A percentile compares a stretch with the other conserved stretches of the same genome.
Conservation (phyloP, 1,140 invertebrate genomes). For the Sarcophaga bullata region DNA sequence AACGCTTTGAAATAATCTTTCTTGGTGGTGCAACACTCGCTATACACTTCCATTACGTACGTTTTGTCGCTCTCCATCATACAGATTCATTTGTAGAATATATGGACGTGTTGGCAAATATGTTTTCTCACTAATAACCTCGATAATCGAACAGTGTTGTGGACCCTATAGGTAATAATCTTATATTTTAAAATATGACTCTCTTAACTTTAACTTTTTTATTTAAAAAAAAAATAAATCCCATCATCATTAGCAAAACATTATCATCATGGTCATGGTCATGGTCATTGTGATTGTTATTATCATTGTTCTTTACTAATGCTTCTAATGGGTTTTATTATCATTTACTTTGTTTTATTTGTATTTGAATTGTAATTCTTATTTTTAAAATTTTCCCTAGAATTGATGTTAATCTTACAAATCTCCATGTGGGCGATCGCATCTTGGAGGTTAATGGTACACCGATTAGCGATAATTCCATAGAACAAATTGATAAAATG, state of each 20-base stretch:
- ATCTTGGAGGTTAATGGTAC: conserved; percentile 93
- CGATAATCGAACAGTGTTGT: conserved; percentile 63
- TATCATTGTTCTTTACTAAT: background rate
- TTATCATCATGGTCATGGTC: too few species aligned
- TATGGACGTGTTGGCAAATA: conserved; percentile 60
- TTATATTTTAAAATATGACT: background rate
- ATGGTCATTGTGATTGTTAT: background rate
- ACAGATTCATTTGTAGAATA: conserved; percentile 60
- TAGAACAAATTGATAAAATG: conserved; percentile 81
- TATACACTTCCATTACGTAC: background rate
- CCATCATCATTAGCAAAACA: too few species aligned
- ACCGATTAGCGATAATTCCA: conserved; percentile 78
- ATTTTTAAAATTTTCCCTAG: conserved; percentile 66
- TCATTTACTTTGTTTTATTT: too few species aligned
- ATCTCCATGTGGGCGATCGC: conserved; percentile 87
- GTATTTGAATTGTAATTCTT: background rate
- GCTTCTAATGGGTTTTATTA: background rate
- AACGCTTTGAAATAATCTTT: background rate
- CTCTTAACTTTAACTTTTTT: too few species aligned
- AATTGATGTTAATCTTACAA: conserved; percentile 84
- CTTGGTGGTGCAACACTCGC: background rate
- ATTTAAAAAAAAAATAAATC: too few species aligned
- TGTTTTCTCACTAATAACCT: conserved; percentile 61
- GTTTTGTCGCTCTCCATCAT: background rate
- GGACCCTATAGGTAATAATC: conserved; percentile 62